These are phyloP conservation scores for Enteromius treurensis DNA, from an alignment of 2,797 vertebrate species.

Conservation along the genomic window DNA sequence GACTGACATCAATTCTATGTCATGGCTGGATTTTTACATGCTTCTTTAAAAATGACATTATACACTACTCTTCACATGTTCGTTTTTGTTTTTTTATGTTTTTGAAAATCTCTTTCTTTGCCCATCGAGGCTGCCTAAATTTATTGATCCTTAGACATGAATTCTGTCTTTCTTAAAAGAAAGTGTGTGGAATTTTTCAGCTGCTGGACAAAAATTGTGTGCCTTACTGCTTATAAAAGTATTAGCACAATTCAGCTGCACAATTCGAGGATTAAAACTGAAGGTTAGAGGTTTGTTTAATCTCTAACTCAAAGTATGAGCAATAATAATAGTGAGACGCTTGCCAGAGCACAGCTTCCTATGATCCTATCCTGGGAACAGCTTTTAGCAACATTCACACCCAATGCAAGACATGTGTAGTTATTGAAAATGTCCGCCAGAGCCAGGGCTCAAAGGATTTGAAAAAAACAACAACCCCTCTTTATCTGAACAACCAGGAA, in stretches of 20 bases:
- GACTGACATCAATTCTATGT: background rate
- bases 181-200: background rate
- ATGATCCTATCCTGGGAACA: background rate
- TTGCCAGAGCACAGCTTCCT: background rate
- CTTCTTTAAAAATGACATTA: background rate
- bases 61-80: background rate
- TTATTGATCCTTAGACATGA: too few relatives aligned
- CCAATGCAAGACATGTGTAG: background rate
- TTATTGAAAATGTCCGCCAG: background rate
- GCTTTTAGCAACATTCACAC: constrained; percentile 27
- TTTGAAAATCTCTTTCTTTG: background rate
- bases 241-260: background rate
- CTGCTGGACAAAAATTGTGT: background rate
- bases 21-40: background rate
- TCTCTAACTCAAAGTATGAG: background rate
- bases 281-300: background rate
- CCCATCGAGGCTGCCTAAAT: too few relatives aligned
- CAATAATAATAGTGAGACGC: background rate
- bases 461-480: background rate
- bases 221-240: constrained; percentile 1
- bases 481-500: constrained; percentile 3
- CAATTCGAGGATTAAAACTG: constrained; percentile 6
- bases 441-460: background rate
- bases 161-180: background rate
- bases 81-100: background rate